Base-by-base conservation (phyloP, 1,140 invertebrate species). In the Dinoponera quadriceps region DNA sequence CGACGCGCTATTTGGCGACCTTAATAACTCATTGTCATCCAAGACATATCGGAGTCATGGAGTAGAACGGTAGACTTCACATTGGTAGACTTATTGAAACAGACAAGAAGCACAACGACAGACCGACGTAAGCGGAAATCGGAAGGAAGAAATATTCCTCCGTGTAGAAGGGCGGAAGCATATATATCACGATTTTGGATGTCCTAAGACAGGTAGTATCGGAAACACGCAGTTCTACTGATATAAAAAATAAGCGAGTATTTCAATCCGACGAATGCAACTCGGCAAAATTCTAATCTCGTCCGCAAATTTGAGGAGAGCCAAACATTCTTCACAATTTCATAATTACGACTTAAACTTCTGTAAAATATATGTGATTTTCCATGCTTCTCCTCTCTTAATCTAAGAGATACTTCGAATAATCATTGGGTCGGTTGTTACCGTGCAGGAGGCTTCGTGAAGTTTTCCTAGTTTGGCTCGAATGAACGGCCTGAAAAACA, bases 401-500 rank as follows among this genome's bases (percentile, higher is more conserved):
- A 27, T 27, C 25, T 44, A 60, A 68, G 22, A 25, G 20, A 74
- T 20, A 85, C 71, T 14, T 48, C 38, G 3, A 69, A 77, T 77
- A 33, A 3, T 33, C n/a, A 60, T 55, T 57, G 18, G 20, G 5
- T 78, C 16, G 65, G 75, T 84, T 73, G 97, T 96, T 96, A 99
- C 98, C 97, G 98, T 97, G 95, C 98, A 99, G 66, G 98, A 98
- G 27, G 98, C 98, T 94, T 99, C 99, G 94, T 99, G 98, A 66
- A 99, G 95, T 95, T 99, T 99, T 85, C 98, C 98, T 85, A 99
- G 95, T 94, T 98, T 98, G 16, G 98, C 98, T 90, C 98, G 95
- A 62, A 98, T 97, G 93, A 98, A 98, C 3, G 98, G 98, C 85
- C 96, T 96, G 92, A 59, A 95, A 95, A 85, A 85, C 78, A 84